A percentile compares a stretch with the other conserved stretches of the same genome.
phyloP scores from a whole-genome alignment of 2,797 vertebrate genomes.

The Loris lydekkerianus region DNA sequence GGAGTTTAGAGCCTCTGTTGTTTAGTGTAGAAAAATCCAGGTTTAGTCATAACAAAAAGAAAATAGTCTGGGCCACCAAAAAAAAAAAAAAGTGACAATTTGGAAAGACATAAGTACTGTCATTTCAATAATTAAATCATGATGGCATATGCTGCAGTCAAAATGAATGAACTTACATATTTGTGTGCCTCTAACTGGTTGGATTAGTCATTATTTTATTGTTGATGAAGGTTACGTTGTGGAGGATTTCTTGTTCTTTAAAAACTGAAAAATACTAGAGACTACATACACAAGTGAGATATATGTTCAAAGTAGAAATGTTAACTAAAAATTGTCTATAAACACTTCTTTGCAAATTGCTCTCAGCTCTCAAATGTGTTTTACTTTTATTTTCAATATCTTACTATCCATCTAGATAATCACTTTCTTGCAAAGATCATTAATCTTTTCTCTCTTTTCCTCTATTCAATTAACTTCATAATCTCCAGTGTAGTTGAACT shows the following conservation, averaged over 20 bases:
- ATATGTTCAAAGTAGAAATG: not conserved
- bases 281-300: not conserved
- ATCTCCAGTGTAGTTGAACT: fast-evolving
- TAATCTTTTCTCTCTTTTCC: not conserved
- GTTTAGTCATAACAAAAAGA: not conserved
- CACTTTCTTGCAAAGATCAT: not conserved
- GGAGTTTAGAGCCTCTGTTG: not conserved
- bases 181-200: not conserved
- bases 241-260: not conserved
- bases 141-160: not conserved
- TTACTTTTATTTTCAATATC: not conserved
- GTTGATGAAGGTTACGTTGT: not conserved
- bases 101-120: not conserved
- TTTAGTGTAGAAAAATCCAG: not conserved
- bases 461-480: not conserved
- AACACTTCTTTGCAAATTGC: not conserved
- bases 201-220: slow-evolving; percentile 32
- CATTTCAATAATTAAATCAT: slow-evolving; percentile 5
- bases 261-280: not conserved
- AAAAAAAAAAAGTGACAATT: not conserved
- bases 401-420: not conserved
- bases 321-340: slow-evolving; percentile 33
- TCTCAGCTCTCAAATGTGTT: not conserved
- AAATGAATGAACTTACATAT: not conserved
- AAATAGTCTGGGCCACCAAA: not conserved